Base-by-base conservation (phyloP, 1,140 invertebrate genomes). In the Drosophila pseudoananassae region DNA sequence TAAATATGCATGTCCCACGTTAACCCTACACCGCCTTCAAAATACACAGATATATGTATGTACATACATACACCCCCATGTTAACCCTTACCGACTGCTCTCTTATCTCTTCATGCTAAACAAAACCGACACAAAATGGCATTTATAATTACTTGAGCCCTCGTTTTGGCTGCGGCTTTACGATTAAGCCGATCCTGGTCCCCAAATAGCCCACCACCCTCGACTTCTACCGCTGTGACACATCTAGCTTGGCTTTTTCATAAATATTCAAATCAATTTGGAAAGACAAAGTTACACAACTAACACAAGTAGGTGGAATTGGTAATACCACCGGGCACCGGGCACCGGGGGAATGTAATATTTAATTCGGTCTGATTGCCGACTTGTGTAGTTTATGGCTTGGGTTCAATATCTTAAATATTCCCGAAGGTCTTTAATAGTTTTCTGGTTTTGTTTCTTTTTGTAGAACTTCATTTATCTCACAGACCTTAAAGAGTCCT, bases 61-160 rank as follows among this genome's bases (percentile, higher is more conserved):
- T 23, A n/a, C 15, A 6, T 31, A 27, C 29, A 15, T 10, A 2
- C 17, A 38, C 14, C 27, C 27, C 10, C 25, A 12, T 6, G 40
- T 17, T 17, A 43, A 43, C n/a, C 36, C 45, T 36, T 12, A 51
- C 20, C 38, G 68, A 64, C 46, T 56, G 56, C 73, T 74, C 60
- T 69, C 68, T 82, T 82, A 77, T 82, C 74, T 53, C 58, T 57
- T 65, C 78, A 57, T 65, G 55, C 58, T 66, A 55, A 51, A 71
- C 53, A 74, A 64, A 61, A 66, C 57, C 64, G 65, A 65, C 65
- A 73, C 52, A 70, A 81, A 66, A 68, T 74, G 74, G 49, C 68
- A 82, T 78, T 76, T 72, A 82, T 82, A 82, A 82, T 82, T 82
- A 82, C 78, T 74, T 82, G 63, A 82, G 61, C 61, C 73, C 68